Base-by-base conservation (phyloP, 1,140 invertebrate genomes). In the Magallana angulata region DNA sequence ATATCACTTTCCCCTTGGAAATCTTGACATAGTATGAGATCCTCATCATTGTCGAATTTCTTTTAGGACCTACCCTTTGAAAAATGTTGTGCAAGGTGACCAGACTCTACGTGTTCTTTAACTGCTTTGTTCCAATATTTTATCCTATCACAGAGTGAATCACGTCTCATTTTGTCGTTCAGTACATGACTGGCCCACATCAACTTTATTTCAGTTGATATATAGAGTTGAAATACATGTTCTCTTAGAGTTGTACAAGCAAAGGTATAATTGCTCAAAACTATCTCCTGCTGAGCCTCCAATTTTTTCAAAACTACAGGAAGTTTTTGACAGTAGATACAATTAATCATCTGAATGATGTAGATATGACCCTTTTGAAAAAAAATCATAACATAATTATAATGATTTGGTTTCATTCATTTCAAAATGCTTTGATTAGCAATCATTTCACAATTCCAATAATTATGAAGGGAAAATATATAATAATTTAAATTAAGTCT, bases 141-240 rank as follows among this genome's bases (percentile, higher is more conserved):
- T 62, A 62, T 62, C 59, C n/a, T 62, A 62, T 62, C 59, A 62
- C 59, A 62, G 59, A 62, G 59, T 62, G 59, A 12, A 62, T 62
- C 9, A 62, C 8, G 59, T 62, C 59, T 62, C 59, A 62, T 62
- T 62, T n/a, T 62, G 12, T n/a, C 59, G n/a, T 62, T 62, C 8
- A 62, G 12, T 62, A 62, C 59, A 62, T 62, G 59, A 62, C 59
- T 62, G 59, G 59, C 59, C 59, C 59, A 62, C 59, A 62, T 62
- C n/a, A 12, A 62, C n/a, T 62, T 62, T 62, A 62, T 11, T 62
- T 62, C 59, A 62, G 9, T 62, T 12, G 59, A 62, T 12, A 62
- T 62, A 62, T 12, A 62, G 59, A 9, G 7, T 62, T 62, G 59
- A 16, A 62, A 62, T 62, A 62, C 59, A 5, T 62, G 59, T n/a